phyloP scores from a whole-genome alignment of 2,888 invertebrate genomes.

The Agrotis ipsilon region DNA sequence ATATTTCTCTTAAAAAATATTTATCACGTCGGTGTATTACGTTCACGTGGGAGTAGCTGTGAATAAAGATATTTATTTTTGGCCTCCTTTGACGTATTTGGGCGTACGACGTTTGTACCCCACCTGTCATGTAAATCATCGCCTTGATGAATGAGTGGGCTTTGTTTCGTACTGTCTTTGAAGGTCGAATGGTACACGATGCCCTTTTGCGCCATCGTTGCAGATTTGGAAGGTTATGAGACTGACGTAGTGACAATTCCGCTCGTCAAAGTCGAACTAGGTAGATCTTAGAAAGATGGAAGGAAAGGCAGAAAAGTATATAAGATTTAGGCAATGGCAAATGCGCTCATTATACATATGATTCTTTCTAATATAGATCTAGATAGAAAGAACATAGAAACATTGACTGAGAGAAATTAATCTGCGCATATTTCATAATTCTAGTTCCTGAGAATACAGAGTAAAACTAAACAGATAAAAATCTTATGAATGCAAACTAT shows the following conservation, averaged over 20 bases:
- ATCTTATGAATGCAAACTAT: background rate
- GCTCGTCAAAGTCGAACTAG: background rate
- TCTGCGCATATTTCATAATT: background rate
- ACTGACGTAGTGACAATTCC: slow-evolving; percentile 3
- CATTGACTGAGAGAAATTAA: background rate
- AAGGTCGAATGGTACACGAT: slow-evolving; percentile 58
- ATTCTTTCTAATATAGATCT: too few species aligned
- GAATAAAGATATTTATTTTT: slow-evolving; percentile 65
- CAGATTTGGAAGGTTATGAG: slow-evolving; percentile 26
- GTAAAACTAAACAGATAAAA: too few species aligned
- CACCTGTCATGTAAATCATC: slow-evolving; percentile 65
- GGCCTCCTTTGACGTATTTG: slow-evolving; percentile 66
- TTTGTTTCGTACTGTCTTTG: slow-evolving; percentile 46
- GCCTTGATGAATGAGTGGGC: slow-evolving; percentile 56
- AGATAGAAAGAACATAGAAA: background rate
- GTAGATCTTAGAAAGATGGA: background rate
- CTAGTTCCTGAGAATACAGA: too few species aligned
- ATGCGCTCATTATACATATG: background rate
- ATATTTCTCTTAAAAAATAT: slow-evolving; percentile 43
- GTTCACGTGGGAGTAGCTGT: slow-evolving; percentile 56
- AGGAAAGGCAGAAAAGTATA: background rate
- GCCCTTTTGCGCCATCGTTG: slow-evolving; percentile 38
- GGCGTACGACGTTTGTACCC: slow-evolving; percentile 60
- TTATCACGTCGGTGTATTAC: slow-evolving; percentile 42
- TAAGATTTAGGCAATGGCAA: background rate